Conservation (phyloP, 1,140 invertebrate genomes). For the Chlorops oryzae region DNA sequence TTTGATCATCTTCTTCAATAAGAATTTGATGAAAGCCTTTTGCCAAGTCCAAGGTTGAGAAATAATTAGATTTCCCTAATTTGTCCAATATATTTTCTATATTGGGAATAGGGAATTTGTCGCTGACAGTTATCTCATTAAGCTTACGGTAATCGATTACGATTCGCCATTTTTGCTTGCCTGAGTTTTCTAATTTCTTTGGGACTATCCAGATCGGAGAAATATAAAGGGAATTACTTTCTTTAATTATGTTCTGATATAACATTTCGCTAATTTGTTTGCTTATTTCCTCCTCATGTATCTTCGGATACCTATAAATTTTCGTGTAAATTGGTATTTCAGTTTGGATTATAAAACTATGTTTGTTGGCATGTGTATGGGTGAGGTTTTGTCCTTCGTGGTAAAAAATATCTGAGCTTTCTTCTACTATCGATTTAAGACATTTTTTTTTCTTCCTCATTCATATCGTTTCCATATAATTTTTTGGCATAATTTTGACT, state of each 20-base stretch:
- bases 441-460: too few relatives aligned
- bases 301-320: constrained; percentile 35
- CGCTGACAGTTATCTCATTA: constrained; percentile 31
- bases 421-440: too few relatives aligned
- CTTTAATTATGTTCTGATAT: constrained; percentile 38
- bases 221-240: constrained; percentile 24
- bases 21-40: constrained; percentile 34
- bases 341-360: constrained; percentile 18
- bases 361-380: constrained; percentile 6
- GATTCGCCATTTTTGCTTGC: constrained; percentile 33
- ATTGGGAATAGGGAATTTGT: constrained; percentile 50
- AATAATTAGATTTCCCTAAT: constrained; percentile 29
- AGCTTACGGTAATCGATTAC: constrained; percentile 38
- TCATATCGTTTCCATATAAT: too few relatives aligned
- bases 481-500: too few relatives aligned
- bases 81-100: constrained; percentile 43
- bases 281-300: constrained; percentile 40
- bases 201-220: constrained; percentile 20
- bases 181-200: constrained; percentile 21
- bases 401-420: constrained; percentile 4
- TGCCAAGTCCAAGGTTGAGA: constrained; percentile 31
- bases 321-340: constrained; percentile 29
- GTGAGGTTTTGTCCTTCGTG: constrained; percentile 1
- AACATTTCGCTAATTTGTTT: constrained; percentile 32
- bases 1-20: constrained; percentile 34